Percentiles rank a stretch among this genome's conserved stretches.
These are phyloP conservation scores for Prolemur simus DNA, from an alignment of 2,113 vertebrate species.

Conservation along the genomic window DNA sequence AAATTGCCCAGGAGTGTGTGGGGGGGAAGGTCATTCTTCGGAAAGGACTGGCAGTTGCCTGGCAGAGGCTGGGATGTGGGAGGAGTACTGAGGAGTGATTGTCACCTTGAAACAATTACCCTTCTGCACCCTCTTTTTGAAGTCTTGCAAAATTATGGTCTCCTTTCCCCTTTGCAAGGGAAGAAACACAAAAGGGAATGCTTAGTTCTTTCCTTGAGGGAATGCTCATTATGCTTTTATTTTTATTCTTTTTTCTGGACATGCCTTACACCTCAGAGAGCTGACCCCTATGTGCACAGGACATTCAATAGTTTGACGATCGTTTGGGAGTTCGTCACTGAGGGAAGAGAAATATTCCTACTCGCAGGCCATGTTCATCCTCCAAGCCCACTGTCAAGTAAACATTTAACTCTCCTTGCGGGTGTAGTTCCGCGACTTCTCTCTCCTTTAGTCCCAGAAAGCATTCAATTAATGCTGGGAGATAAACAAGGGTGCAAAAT, in stretches of 20 bases:
- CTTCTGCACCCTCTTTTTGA: not conserved
- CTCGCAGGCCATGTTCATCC: not conserved
- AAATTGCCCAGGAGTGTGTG: not conserved
- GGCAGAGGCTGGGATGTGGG: not conserved
- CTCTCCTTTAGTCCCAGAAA: not conserved
- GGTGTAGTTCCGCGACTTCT: fast-evolving
- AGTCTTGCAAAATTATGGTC: slow-evolving; percentile 19
- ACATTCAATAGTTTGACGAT: not conserved
- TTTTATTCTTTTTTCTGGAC: slow-evolving; percentile 15
- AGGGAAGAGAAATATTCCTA: not conserved
- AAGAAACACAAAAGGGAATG: not conserved
- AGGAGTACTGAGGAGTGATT: not conserved
- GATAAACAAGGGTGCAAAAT: not conserved
- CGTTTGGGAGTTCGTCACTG: not conserved
- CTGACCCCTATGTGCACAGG: not conserved
- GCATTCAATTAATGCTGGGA: not conserved
- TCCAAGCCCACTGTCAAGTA: not conserved
- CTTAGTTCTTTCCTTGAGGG: not conserved
- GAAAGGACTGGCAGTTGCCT: not conserved
- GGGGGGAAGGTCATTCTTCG: not conserved
- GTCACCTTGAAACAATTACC: not conserved
- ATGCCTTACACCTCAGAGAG: not conserved
- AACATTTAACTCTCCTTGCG: not conserved
- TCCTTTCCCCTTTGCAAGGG: not conserved
- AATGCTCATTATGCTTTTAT: slow-evolving; percentile 41